Evolutionary conservation across 2,797 vertebrate genomes (phyloP).

Genomic region (Pogoniulus pusillus): DNA sequence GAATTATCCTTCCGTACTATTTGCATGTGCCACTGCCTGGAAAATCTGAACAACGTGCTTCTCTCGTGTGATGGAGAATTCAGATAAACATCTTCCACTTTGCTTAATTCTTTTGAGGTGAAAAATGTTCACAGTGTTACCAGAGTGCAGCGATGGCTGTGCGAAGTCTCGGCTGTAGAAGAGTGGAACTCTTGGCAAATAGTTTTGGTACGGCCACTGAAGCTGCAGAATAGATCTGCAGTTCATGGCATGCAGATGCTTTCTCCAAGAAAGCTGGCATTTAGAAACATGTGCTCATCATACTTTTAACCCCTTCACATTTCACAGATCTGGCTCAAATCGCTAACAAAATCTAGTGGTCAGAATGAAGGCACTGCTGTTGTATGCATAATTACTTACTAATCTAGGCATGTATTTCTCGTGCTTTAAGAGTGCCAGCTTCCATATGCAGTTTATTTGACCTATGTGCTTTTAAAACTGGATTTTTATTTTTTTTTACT

Average conservation of each 20-base stretch:
- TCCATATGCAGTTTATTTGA: slow-evolving; percentile 39
- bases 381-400: neutral
- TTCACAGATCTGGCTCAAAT: slow-evolving; percentile 1
- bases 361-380: neutral
- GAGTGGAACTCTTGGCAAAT: neutral
- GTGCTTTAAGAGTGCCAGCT: slow-evolving; percentile 4
- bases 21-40: accelerated
- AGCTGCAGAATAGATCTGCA: neutral
- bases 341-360: neutral
- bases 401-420: slow-evolving; percentile 9
- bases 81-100: neutral
- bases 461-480: slow-evolving; percentile 26
- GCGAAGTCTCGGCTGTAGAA: neutral
- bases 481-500: neutral
- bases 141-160: neutral
- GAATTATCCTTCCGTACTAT: neutral
- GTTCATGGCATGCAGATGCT: neutral
- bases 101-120: accelerated
- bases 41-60: neutral
- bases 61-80: neutral
- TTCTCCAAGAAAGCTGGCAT: neutral
- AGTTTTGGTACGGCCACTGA: neutral
- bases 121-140: neutral
- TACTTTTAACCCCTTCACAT: neutral
- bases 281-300: neutral